Base-by-base conservation (phyloP, 2,888 invertebrate genomes). In the Drosophila subquinaria region DNA sequence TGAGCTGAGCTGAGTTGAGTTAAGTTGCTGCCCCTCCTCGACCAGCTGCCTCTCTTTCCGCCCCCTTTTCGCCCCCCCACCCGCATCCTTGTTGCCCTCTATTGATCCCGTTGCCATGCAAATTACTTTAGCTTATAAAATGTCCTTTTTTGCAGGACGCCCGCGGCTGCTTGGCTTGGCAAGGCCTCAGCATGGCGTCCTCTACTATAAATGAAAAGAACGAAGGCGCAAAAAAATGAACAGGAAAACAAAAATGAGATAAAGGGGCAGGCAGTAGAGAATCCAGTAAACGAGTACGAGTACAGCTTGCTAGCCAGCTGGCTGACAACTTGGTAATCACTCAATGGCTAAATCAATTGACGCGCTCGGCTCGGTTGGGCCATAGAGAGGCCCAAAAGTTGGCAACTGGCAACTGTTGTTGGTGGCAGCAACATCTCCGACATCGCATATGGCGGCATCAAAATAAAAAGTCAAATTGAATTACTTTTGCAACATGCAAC, bases 381-480 rank as follows among this genome's bases (percentile, higher is more conserved):
- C 50, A 53, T 40, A 51, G 23, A 11, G 35, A 27, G 23, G 27
- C 15, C 33, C 36, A 61, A 59, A 62, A 59, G 57, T 64, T 69
- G 43, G 17, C 17, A 17, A 1, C 43, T 4, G 52, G 13, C 20
- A 20, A 40, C 55, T 45, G 53, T 50, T 33, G 51, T 13, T 33
- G 20, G 20, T 23, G 62, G 51, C 62, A 55, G 56, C 75, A 72
- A 65, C 74, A 67, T 52, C 53, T 50, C 35, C 33, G 33, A 35
- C 53, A 63, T 42, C n/a, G 59, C 60, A 48, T 48, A 53, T 52
- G 60, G 50, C 57, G 51, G 65, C 79, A 67, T 63, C 75, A 65
- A 66, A 74, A 85, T 79, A 82, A 73, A 79, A 75, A 82, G 68
- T 79, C 76, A 83, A 83, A 88, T 88, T 88, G 68, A 88, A 83